Evolutionary conservation across 37 sponge, comb jelly and placozoan genomes (phyloP).

Genomic region (Bolinopsis microptera): DNA sequence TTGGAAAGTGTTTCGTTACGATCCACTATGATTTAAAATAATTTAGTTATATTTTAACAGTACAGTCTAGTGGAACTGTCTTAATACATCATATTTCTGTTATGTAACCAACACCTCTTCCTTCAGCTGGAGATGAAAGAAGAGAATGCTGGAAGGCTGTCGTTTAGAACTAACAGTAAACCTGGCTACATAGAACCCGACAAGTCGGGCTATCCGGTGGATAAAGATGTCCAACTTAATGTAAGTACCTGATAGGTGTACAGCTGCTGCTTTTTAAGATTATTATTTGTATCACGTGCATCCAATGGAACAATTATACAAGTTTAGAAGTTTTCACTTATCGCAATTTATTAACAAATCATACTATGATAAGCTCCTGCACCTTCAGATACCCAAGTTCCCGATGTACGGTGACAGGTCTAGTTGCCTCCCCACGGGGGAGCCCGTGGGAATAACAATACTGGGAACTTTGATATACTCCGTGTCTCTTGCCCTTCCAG

Average conservation of each 20-base stretch:
- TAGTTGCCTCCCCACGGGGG: not conserved
- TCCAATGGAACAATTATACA: no score
- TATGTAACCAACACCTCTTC: not conserved
- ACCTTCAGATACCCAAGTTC: not conserved
- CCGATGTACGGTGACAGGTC: not conserved
- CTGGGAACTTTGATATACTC: constrained; percentile 48
- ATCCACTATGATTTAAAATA: no score
- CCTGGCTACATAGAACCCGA: not conserved
- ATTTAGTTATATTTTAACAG: no score
- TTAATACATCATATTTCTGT: not conserved
- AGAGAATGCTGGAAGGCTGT: not conserved
- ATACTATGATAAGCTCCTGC: no score
- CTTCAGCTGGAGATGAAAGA: not conserved
- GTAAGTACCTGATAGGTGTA: no score
- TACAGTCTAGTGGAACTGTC: not conserved
- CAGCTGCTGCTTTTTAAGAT: no score
- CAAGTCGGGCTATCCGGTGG: not conserved
- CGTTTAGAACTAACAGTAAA: not conserved
- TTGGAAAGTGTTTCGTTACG: no score
- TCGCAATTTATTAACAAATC: not conserved
- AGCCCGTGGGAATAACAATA: constrained; percentile 25
- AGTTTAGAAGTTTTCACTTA: no score
- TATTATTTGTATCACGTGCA: no score
- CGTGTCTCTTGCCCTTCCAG: not conserved
- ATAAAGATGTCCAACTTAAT: not conserved